Percentiles rank a stretch among this genome's conserved stretches.
phyloP scores from a whole-genome alignment of 1,140 invertebrate genomes.

The Phthorimaea operculella region DNA sequence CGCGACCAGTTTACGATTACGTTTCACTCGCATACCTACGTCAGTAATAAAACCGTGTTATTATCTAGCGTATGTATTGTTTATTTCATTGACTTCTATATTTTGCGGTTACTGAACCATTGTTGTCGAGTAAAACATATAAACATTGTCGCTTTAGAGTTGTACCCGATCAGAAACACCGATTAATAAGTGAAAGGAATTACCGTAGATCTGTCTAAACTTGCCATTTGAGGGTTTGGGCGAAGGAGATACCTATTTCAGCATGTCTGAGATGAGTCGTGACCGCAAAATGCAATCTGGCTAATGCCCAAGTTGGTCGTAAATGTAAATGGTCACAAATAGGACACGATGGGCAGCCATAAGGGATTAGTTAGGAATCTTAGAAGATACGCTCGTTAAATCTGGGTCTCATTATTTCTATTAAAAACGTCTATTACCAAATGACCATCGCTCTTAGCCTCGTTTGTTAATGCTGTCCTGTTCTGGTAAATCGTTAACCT shows the following conservation, averaged over 20 bases:
- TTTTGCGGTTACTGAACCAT: not conserved
- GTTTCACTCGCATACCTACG: conserved; percentile 16
- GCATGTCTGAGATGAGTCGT: not conserved
- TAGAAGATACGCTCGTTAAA: not conserved
- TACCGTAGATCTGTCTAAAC: not conserved
- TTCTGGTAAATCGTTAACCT: conserved; percentile 20
- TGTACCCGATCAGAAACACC: conserved; percentile 1
- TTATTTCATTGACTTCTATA: conserved; percentile 1
- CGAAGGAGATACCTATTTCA: not conserved
- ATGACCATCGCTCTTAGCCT: conserved; percentile 21
- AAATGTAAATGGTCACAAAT: not conserved
- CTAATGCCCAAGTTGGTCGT: not conserved
- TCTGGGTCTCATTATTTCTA: not conserved
- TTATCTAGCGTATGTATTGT: conserved; percentile 8
- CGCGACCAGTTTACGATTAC: conserved; percentile 17
- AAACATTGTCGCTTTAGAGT: not conserved
- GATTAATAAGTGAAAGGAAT: conserved; percentile 10
- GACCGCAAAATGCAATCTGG: not conserved
- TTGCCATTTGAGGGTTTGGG: not conserved
- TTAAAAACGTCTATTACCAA: conserved; percentile 2
- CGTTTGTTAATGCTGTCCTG: conserved; percentile 17
- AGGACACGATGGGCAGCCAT: not conserved
- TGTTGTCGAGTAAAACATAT: not conserved
- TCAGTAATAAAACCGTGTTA: conserved; percentile 16
- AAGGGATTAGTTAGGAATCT: not conserved